Evolutionary conservation across 2,888 invertebrate genomes (phyloP), one percentile per base, ranked within the genome.

Genomic region (Melieria crassipennis): DNA sequence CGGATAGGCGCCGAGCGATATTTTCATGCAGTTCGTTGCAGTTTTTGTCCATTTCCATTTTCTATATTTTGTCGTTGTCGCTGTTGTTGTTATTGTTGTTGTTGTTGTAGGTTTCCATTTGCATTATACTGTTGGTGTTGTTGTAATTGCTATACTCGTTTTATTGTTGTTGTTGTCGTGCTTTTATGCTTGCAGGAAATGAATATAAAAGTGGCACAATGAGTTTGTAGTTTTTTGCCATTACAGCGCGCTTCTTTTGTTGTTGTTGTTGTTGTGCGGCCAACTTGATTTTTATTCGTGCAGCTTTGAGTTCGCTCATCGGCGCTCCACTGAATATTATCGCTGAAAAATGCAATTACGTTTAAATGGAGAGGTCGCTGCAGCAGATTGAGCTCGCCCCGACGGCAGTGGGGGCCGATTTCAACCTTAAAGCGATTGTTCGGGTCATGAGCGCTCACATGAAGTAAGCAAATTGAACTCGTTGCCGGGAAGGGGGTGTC

Each of bases 131-230:
- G 45, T 42, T 56, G 6, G n/a, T n/a, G 57, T 43, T 43, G 13
- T 66, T 47, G n/a, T 42, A 46, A 46, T 42, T 58, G 30, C 57
- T 30, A 57, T 11, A 57, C 56, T 65, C 13, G 5, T 4, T 57
- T 62, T 62, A 45, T 47, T 5, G 7, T 62, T 13, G 11, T 61
- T 13, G 46, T 62, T 60, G 42, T 47, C 43, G n/a, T 55, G 10
- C 57, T 48, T 50, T 57, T 48, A 2, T 30, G 47, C 58, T 66
- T 66, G 50, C 48, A 48, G 66, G 48, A 66, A 66, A 58, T 58
- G 58, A 58, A 58, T 58, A 47, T 45, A 66, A 66, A 66, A 66
- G 48, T 58, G 66, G 50, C 58, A 58, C 58, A 66, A 57, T 66
- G 66, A 66, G 58, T 66, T 66, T 58, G 58, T 58, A 30, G 30